Evolutionary conservation across 2,888 invertebrate genomes (phyloP), one percentile per base, ranked within the genome.

Genomic region (Chaetoderma sp.): DNA sequence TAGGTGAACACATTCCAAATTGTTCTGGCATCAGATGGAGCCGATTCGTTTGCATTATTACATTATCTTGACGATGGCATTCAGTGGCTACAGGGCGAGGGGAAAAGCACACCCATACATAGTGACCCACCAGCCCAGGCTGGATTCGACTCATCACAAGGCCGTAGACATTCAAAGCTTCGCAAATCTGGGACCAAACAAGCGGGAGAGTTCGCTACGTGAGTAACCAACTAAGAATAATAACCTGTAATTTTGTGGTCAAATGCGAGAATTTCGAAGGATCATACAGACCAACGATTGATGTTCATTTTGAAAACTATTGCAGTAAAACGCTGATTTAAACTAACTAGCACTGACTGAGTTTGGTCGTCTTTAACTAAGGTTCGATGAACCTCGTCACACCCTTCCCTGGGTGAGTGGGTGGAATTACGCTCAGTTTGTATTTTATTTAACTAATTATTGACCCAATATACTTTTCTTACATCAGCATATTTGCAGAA

Each of bases 121-220:
- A 93, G 94, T 0, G 96, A 97, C 81, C 94, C 95, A 0, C 92
- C 94, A 76, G 96, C 95, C 0, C 98, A 98, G 87, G 95, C 93
- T 58, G 98, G 97, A 2, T 93, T 98, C 77, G 91, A 95, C 70
- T 90, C 94, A 0, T 93, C 93, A 68, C 94, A 95, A 83, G 94
- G 94, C 44, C 90, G 92, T 64, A 88, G 91, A 61, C 69, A 69
- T 60, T 91, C 91, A 78, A 90, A 90, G 2, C 88, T 98, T 23
- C 91, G 92, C 66, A 94, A 94, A 60, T 97, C 97, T 16, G 98
- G 96, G 47, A 94, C 93, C n/a, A 94, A 95, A 83, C 93, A 93
- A 87, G 92, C 94, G 71, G 89, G 90, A 75, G 92, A 93, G 84
- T 89, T 95, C 70, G 90, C 92, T 87, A 92, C 90, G 94, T 94